Evolutionary conservation across 2,113 vertebrate species (phyloP).

Genomic region (Chauna torquata): DNA sequence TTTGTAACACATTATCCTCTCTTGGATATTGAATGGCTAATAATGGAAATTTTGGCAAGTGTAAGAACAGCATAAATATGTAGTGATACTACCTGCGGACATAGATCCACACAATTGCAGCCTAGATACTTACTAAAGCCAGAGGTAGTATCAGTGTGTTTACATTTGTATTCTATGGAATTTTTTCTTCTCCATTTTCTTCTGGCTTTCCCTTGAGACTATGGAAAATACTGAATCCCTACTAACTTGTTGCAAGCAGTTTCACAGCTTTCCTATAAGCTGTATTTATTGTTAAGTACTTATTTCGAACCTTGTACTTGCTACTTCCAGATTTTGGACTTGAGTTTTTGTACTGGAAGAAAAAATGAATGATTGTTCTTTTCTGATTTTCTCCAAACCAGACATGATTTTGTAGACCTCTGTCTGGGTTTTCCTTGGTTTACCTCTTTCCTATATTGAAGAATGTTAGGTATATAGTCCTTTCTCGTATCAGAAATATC

Average conservation of each 20-base stretch:
- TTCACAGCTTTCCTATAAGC: neutral
- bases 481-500: neutral
- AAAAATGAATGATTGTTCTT: neutral
- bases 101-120: neutral
- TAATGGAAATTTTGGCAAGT: neutral
- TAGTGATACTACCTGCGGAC: neutral
- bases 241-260: neutral
- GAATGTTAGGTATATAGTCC: neutral
- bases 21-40: neutral
- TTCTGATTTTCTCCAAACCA: neutral
- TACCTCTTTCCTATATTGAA: neutral
- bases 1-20: neutral
- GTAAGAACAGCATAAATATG: neutral
- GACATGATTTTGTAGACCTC: neutral
- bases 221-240: neutral
- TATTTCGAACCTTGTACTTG: neutral
- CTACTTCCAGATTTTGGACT: neutral
- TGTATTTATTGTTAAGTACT: neutral
- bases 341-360: neutral
- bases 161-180: neutral
- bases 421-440: neutral
- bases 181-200: neutral
- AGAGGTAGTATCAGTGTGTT: neutral
- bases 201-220: fast-evolving
- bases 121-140: neutral